These are phyloP conservation scores for Penaeus indicus DNA, from an alignment of 1,140 invertebrate species.

Conservation along the genomic window DNA sequence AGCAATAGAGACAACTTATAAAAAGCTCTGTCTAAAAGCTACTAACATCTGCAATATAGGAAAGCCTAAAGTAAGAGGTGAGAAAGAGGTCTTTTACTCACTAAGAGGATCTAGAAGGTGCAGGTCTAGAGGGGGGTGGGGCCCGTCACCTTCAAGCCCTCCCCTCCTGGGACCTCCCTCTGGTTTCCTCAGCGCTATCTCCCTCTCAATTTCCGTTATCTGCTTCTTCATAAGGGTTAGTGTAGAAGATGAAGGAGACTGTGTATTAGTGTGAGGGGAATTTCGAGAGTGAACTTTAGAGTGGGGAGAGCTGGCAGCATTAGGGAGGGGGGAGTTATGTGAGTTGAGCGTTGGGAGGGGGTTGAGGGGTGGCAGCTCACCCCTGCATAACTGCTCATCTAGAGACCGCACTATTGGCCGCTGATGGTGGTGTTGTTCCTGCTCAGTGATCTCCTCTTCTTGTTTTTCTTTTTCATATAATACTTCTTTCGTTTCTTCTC, in stretches of 20 bases:
- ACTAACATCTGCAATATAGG: neutral
- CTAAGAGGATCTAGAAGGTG: conserved; percentile 77
- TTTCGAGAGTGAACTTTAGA: conserved; percentile 49
- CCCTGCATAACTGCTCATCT: conserved; percentile 63
- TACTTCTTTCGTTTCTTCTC: conserved; percentile 66
- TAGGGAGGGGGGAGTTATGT: conserved; percentile 45
- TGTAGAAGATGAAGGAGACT: conserved; percentile 68
- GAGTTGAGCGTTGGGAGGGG: conserved; percentile 52
- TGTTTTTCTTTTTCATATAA: conserved; percentile 49
- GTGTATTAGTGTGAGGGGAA: conserved; percentile 53
- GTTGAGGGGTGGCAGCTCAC: conserved; percentile 61
- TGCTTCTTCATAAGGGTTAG: conserved; percentile 81
- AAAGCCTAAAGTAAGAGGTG: conserved; percentile 33
- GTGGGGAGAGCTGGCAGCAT: conserved; percentile 51
- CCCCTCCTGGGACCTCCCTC: conserved; percentile 54
- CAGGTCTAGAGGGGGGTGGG: conserved; percentile 71
- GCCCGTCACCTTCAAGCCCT: conserved; percentile 47
- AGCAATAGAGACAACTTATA: too few species aligned
- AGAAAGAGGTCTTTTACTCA: conserved; percentile 50
- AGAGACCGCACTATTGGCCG: conserved; percentile 59
- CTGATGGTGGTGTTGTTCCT: conserved; percentile 35
- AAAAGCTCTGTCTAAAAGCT: neutral
- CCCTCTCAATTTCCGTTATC: conserved; percentile 81
- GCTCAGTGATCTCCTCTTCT: conserved; percentile 20
- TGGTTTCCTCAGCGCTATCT: conserved; percentile 76